These are phyloP conservation scores for Esperia sulphurella DNA, from an alignment of 2,888 invertebrate species.

Conservation along the genomic window DNA sequence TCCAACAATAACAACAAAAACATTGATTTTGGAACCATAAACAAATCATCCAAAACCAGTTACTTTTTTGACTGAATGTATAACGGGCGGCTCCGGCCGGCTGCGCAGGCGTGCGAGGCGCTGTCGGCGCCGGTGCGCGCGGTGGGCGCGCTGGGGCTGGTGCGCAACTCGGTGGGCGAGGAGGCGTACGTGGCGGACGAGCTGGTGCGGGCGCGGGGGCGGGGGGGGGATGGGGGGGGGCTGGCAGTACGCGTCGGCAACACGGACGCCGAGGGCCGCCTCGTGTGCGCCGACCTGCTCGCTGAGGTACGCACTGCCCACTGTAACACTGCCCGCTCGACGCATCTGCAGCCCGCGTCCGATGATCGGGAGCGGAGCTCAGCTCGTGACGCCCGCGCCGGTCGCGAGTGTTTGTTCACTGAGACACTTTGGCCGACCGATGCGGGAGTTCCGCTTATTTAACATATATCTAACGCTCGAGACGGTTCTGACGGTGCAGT, in stretches of 20 bases:
- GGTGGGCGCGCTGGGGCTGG: constrained; percentile 90
- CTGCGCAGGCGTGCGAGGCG: constrained; percentile 80
- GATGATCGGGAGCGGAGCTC: too few species aligned
- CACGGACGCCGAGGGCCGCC: constrained; percentile 97
- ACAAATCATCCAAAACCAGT: background rate
- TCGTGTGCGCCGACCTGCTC: constrained; percentile 95
- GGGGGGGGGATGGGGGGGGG: too few species aligned
- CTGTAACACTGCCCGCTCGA: too few species aligned
- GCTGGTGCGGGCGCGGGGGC: constrained; percentile 88
- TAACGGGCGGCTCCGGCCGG: background rate
- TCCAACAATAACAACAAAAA: too few species aligned
- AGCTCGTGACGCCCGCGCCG: too few species aligned
- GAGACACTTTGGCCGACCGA: too few species aligned
- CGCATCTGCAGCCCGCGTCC: too few species aligned
- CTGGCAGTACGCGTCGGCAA: constrained; percentile 92
- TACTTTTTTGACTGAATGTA: background rate
- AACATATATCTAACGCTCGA: too few species aligned
- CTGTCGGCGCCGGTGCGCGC: constrained; percentile 88
- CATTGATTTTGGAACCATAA: too few species aligned
- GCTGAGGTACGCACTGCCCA: constrained; percentile 81
- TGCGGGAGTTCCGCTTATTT: too few species aligned
- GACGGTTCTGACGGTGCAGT: too few species aligned
- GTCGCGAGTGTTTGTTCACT: too few species aligned
- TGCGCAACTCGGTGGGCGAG: constrained; percentile 94
- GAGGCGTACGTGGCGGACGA: constrained; percentile 95